Conservation (phyloP, 1,140 invertebrate species). For the Araneus ventricosus region DNA sequence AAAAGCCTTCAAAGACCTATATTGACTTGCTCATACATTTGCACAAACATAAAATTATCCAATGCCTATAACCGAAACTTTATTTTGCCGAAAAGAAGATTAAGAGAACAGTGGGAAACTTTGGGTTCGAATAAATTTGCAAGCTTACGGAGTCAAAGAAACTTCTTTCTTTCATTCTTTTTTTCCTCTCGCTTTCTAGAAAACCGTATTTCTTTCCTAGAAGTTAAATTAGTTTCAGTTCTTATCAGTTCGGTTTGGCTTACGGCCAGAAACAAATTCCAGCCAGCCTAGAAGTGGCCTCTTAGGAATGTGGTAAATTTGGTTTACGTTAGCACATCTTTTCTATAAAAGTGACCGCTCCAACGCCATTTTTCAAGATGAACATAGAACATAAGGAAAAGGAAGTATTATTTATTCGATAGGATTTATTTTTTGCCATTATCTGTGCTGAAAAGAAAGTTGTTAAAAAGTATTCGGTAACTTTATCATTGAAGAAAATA, state of each 20-base stretch:
- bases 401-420: not conserved
- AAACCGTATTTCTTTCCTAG: not conserved
- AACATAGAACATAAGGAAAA: not conserved
- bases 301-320: constrained; percentile 35
- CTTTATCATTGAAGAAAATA: too few relatives aligned
- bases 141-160: constrained; percentile 32
- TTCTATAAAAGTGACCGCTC: constrained; percentile 24
- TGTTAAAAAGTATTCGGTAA: too few relatives aligned
- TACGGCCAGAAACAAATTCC: constrained; percentile 1
- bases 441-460: too few relatives aligned
- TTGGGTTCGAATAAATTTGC: constrained; percentile 23
- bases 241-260: constrained; percentile 56
- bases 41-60: not conserved
- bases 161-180: not conserved
- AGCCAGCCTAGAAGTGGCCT: not conserved
- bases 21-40: not conserved
- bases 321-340: constrained; percentile 10
- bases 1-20: not conserved
- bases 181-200: not conserved
- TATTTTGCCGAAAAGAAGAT: not conserved
- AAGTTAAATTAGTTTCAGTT: constrained; percentile 65
- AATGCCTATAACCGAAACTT: not conserved
- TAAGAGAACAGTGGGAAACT: constrained; percentile 18
- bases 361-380: constrained; percentile 28
- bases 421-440: not conserved